These are phyloP conservation scores for Tokudaia muenninki DNA, from an alignment of 2,797 vertebrate genomes.

Conservation along the genomic window DNA sequence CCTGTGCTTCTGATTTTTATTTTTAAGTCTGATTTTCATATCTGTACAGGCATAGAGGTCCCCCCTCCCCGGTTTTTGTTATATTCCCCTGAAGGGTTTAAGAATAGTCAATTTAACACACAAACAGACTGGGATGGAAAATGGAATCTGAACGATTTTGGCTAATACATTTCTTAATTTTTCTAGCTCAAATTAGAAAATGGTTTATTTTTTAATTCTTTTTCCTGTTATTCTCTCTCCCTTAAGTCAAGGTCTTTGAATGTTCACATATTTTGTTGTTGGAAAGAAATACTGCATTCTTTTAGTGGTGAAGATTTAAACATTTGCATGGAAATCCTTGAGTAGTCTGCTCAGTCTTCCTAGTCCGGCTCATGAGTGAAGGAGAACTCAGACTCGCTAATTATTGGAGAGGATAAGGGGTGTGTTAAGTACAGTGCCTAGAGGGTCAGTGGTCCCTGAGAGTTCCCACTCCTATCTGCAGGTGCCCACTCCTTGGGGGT, in stretches of 20 bases:
- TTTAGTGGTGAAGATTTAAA: not conserved
- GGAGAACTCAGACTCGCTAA: not conserved
- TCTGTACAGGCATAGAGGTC: not conserved
- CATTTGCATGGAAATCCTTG: not conserved
- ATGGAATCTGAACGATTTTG: not conserved
- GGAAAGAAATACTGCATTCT: not conserved
- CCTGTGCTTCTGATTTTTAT: not conserved
- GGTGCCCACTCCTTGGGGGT: not conserved
- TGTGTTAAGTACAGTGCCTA: not conserved
- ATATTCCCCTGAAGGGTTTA: not conserved
- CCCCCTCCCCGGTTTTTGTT: not conserved
- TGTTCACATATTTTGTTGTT: not conserved
- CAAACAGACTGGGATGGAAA: not conserved
- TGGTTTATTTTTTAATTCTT: not conserved
- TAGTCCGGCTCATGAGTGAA: not conserved
- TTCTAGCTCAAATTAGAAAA: not conserved
- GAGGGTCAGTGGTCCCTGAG: not conserved
- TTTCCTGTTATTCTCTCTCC: not conserved
- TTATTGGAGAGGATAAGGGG: not conserved
- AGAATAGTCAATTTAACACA: not conserved
- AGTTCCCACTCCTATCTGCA: not conserved
- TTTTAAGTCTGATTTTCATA: not conserved
- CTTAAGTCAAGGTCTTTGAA: not conserved
- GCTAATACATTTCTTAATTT: not conserved
- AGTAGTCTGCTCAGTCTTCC: not conserved